A percentile compares a stretch with the other conserved stretches of the same genome.
Conservation (phyloP, 2,797 vertebrate species). For the Etheostoma perlongum region DNA sequence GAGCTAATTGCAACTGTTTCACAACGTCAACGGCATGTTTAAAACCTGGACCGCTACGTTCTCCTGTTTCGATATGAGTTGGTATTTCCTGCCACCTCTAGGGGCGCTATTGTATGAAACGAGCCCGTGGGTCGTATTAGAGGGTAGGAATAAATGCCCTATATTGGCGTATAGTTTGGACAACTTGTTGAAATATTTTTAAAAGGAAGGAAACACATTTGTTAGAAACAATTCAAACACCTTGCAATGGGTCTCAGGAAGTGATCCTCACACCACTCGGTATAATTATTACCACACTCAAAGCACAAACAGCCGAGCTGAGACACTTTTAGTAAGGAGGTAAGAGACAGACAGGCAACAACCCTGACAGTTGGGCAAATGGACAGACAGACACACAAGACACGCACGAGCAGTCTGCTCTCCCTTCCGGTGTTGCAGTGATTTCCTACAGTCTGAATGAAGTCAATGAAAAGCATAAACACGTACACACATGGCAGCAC, state of each 20-base stretch:
- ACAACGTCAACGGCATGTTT: no score
- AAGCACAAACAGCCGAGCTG: background rate
- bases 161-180: no score
- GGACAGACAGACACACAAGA: constrained; percentile 8
- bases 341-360: background rate
- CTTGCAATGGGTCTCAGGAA: background rate
- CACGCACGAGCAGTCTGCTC: constrained; percentile 17
- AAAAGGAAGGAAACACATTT: no score
- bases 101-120: no score
- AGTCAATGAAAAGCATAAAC: constrained; percentile 32
- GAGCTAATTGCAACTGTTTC: no score
- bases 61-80: no score
- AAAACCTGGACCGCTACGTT: no score
- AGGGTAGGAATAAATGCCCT: no score
- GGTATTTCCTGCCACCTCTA: no score
- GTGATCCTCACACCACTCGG: background rate
- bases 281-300: background rate
- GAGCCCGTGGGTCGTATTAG: no score
- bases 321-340: background rate
- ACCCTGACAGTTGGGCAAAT: background rate
- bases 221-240: background rate
- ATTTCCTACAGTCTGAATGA: constrained; percentile 39
- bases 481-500: constrained; percentile 6
- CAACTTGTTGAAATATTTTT: no score
- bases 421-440: constrained; percentile 8